Base-by-base conservation (phyloP, 2,113 vertebrate genomes). In the Manacus vitellinus region DNA sequence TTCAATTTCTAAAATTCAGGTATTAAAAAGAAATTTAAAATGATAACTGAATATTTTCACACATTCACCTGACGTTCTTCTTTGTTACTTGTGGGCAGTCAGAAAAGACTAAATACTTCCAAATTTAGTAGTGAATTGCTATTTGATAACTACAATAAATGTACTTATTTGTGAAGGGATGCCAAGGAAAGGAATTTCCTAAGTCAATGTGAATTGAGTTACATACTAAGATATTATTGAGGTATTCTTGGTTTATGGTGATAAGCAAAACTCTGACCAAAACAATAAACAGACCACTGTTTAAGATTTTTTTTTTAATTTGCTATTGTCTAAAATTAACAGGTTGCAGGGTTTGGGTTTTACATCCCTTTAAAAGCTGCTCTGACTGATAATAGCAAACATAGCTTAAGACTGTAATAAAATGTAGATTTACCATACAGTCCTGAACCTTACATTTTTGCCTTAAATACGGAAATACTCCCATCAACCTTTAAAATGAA, bases 401-500 rank as follows among this genome's bases (percentile, higher is more conserved):
- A 37, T 15, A n/a, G 6, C 5, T 30, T 88, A 83, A 63, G 23
- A 33, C 8, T 65, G 8, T 63, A 47, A 67, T 77, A 73, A 78
- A 92, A 85, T 62, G 5, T 31, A 68, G 41, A 44, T 91, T 88
- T 74, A 49, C 62, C 15, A 51, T 80, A 31, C 4, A 73, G 47
- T 46, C 18, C 35, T n/a, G 59, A 85, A 68, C 9, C 12, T 76
- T 67, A 75, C 2, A 7, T 73, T 85, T 44, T 80, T 84, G 30
- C 37, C 28, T 33, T 91, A 67, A 91, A 83, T 52, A 59, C 17
- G n/a, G 39, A 78, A 82, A 41, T 68, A 73, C 43, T 92, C 14
- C 67, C 58, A 35, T 44, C 59, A 76, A 37, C 10, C 23, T 93
- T 88, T 72, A 73, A 62, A 92, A 70, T 67, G 66, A 85, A 89